Evolutionary conservation across 2,888 invertebrate species (phyloP).

Genomic region (Ceratothoa steindachneri): DNA sequence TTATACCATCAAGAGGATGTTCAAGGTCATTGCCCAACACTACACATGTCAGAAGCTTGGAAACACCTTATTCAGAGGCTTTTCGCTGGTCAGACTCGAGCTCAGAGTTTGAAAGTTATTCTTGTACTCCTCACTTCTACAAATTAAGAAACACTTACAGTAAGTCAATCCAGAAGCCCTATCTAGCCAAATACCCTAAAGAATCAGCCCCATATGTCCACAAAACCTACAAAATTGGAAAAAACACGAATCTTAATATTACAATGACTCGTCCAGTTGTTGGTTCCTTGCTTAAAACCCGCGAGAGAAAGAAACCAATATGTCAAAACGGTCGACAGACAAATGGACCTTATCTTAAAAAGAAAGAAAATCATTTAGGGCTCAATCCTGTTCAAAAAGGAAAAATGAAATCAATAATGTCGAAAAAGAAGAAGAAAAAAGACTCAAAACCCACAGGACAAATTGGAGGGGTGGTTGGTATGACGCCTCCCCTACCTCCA

Average conservation of each 20-base stretch:
- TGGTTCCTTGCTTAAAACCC: not conserved
- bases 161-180: not conserved
- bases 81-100: no score
- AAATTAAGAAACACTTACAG: not conserved
- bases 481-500: not conserved
- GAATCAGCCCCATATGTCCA: not conserved
- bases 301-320: no score
- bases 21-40: no score
- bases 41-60: no score
- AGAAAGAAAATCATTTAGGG: no score
- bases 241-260: not conserved
- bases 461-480: not conserved
- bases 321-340: no score
- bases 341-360: no score
- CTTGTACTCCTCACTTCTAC: not conserved
- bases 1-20: no score
- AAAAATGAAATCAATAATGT: not conserved
- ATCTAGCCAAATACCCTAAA: no score
- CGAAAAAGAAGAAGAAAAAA: not conserved
- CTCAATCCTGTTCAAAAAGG: no score
- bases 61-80: no score
- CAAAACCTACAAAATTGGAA: not conserved
- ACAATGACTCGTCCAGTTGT: not conserved
- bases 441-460: not conserved
- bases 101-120: not conserved